phyloP scores from a whole-genome alignment of 2,888 invertebrate genomes.

The Strigamia maritima region DNA sequence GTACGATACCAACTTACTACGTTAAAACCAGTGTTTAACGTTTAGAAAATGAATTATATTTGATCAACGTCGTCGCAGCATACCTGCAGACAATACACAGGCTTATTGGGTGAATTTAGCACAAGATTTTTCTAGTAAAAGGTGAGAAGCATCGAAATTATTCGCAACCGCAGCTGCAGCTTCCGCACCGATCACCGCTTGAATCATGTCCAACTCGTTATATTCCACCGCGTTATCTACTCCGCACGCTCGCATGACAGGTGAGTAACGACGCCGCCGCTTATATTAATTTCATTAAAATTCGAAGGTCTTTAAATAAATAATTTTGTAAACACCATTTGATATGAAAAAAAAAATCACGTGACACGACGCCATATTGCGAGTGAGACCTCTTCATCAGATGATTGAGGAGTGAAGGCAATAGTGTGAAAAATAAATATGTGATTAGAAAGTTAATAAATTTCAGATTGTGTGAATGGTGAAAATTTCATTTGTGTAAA shows the following conservation, averaged over 20 bases:
- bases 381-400: conserved; percentile 34
- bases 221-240: conserved; percentile 21
- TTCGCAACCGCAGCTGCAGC: conserved; percentile 4
- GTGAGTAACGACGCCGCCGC: not conserved
- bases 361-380: conserved; percentile 31
- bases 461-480: not conserved
- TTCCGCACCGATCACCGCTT: not conserved
- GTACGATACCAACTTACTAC: not conserved
- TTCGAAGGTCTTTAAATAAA: not conserved
- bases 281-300: not conserved
- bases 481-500: not conserved
- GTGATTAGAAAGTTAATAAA: not conserved
- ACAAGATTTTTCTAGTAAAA: not conserved
- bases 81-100: not conserved
- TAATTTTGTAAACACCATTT: not conserved
- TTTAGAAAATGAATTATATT: not conserved
- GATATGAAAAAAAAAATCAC: conserved; percentile 6
- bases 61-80: not conserved
- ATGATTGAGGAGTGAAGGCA: conserved; percentile 8
- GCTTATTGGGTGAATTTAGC: not conserved
- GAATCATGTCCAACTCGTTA: conserved; percentile 31
- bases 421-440: not conserved
- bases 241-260: conserved; percentile 34
- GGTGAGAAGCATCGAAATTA: conserved; percentile 1
- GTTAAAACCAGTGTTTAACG: not conserved